Base-by-base conservation (phyloP, 2,888 invertebrate genomes). In the Rotaria magnacalcarata region DNA sequence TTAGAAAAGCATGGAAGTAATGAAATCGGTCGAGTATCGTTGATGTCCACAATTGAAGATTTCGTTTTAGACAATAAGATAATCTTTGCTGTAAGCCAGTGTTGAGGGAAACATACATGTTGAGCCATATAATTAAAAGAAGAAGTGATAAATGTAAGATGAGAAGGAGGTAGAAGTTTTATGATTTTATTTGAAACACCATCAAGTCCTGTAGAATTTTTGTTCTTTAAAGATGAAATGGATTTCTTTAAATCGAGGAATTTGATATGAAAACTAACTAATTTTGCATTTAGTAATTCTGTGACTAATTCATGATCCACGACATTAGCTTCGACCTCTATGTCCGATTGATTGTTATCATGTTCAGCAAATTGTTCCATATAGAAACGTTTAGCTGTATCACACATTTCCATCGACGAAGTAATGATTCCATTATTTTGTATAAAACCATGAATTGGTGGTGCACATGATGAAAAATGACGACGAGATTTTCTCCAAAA, bases 161-260 rank as follows among this genome's bases (percentile, higher is more conserved):
- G 74, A 19, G 41, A 19, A 41, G 34, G 4, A 7, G 74, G 74
- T 19, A 74, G 21, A 6, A 74, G 43, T 74, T 74, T 74, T 41
- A 74, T 74, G 19, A 74, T 74, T 74, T 21, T 74, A 10, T 74
- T 74, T 19, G 74, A 74, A 5, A 74, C 74, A 41, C 74, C 74
- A 19, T 74, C 74, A 4, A 74, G 4, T 7, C 74, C 74, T 41
- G 74, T 11, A 4, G 74, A 74, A 10, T 74, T 74, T 41, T 74
- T 74, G 34, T 74, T 74, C 43, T 14, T 74, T 41, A 74, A 19
- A 16, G 41, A 74, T 43, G 8, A 19, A 74, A 74, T 21, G 21
- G 41, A 41, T 41, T 6, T 74, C 16, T 43, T 74, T 10, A 74
- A 5, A 10, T 74, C 58, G 2, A 11, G 2, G 58, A 24, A 43